phyloP scores from a whole-genome alignment of 2,113 vertebrate genomes.

The Sclerurus mexicanus region DNA sequence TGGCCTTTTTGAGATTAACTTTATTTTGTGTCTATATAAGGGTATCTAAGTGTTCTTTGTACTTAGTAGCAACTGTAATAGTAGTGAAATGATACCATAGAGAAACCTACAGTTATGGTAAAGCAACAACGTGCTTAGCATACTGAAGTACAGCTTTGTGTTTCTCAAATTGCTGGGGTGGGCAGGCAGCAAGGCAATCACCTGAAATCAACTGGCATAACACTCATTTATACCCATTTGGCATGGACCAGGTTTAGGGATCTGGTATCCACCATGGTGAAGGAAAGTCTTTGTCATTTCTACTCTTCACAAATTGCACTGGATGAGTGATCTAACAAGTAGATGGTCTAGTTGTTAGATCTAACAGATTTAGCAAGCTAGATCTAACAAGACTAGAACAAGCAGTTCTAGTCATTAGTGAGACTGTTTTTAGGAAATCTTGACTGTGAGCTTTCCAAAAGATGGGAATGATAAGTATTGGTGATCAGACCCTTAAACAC shows the following conservation, averaged over 20 bases:
- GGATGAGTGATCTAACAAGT: neutral
- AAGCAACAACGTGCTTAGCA: neutral
- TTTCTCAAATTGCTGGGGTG: neutral
- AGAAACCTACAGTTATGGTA: neutral
- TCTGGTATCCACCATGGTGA: neutral
- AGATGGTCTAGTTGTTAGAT: neutral
- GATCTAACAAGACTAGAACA: neutral
- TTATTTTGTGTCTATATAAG: neutral
- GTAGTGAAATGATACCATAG: neutral
- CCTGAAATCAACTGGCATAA: neutral
- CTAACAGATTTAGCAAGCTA: neutral
- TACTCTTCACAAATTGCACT: neutral
- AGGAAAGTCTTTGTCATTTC: neutral
- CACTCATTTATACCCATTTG: neutral
- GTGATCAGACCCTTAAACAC: neutral
- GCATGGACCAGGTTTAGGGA: neutral
- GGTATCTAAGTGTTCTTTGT: neutral
- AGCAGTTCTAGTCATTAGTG: neutral
- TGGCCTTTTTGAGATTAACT: neutral
- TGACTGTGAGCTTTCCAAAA: neutral
- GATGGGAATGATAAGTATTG: neutral
- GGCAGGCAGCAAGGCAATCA: neutral
- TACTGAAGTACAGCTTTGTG: neutral
- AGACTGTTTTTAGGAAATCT: neutral
- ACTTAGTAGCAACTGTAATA: neutral